phyloP scores from a whole-genome alignment of 1,140 invertebrate genomes.

The Stegodyphus mimosarum region DNA sequence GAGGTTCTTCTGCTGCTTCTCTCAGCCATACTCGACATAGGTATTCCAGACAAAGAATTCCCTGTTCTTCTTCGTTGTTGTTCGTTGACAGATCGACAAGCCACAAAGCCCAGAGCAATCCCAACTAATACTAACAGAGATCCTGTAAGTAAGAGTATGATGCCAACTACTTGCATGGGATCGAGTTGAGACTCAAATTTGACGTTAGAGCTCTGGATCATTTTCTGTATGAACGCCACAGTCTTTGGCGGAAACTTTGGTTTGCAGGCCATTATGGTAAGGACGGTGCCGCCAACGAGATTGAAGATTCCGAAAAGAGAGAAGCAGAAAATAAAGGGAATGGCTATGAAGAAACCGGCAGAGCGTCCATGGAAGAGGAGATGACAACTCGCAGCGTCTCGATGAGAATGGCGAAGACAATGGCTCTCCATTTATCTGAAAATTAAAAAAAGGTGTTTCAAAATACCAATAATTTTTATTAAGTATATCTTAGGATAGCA shows the following conservation, averaged over 20 bases:
- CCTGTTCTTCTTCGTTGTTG: background rate
- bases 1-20: slow-evolving; percentile 8
- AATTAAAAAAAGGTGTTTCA: background rate
- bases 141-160: slow-evolving; percentile 36
- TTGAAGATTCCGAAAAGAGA: slow-evolving; percentile 52
- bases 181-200: slow-evolving; percentile 5
- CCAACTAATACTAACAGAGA: slow-evolving; percentile 39
- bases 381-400: background rate
- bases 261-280: slow-evolving; percentile 31
- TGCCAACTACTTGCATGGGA: slow-evolving; percentile 42
- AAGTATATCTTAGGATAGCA: too few species aligned
- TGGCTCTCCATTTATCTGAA: slow-evolving; percentile 11
- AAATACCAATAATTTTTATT: too few species aligned
- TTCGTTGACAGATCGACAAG: slow-evolving; percentile 32
- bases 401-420: background rate
- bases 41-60: background rate
- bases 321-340: slow-evolving; percentile 50
- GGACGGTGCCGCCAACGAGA: slow-evolving; percentile 42
- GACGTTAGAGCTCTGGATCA: background rate
- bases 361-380: background rate
- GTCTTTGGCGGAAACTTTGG: background rate
- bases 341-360: slow-evolving; percentile 36
- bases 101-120: slow-evolving; percentile 17
- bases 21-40: background rate
- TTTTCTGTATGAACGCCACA: background rate